Base-by-base conservation (phyloP, 2,113 vertebrate species). In the Ia io region DNA sequence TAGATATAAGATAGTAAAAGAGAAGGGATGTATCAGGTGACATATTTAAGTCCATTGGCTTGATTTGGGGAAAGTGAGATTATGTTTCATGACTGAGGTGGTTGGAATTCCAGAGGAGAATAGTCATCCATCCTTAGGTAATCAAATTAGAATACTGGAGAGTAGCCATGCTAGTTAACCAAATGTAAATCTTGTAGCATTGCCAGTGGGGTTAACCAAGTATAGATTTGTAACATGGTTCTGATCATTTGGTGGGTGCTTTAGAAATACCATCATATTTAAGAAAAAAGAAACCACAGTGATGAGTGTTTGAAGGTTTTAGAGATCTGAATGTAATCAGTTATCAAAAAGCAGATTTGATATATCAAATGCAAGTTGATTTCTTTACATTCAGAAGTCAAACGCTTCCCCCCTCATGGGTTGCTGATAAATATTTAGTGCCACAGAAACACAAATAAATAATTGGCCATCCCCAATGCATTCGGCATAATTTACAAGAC, bases 341-440 rank as follows among this genome's bases (percentile, higher is more conserved):
- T 59, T 92, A 59, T 91, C 56, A 79, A 69, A 94, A 90, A 40
- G n/a, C 73, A 53, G 22, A 67, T 96, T 94, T 71, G 49, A 95
- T 65, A 18, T 84, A 90, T 70, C 87, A 94, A 82, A 79, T 90
- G 2, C 40, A 94, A 65, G 42, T 67, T 25, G 78, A 5, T 94
- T 93, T 87, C 35, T 88, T 95, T 44, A 83, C 56, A 94, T 84
- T 94, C 44, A 82, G 44, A 95, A 93, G 30, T 12, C 70, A 95
- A 47, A 92, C 3, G 42, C 56, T 84, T 90, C 25, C 25, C 40
- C n/a, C 28, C 14, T 74, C 20, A 71, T 79, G 44, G 23, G 17
- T 94, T 86, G 17, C 49, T 92, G 85, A 79, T 96, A 96, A 96
- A 95, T 93, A 93, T 79, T 92, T 61, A 71, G 20, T 95, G 51